phyloP scores from a whole-genome alignment of 2,113 vertebrate species.

The Phalacrocorax carbo region DNA sequence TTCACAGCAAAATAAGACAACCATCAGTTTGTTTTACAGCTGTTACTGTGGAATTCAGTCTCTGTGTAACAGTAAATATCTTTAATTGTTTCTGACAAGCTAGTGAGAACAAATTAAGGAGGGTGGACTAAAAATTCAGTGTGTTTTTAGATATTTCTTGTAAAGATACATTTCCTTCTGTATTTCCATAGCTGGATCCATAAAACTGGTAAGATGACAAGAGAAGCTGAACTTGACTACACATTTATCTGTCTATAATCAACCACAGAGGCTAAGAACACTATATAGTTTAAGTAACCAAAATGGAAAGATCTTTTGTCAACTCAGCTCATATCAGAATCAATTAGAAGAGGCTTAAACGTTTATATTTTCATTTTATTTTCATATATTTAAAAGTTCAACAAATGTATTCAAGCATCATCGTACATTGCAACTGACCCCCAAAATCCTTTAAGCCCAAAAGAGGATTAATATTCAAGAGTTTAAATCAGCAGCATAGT shows the following conservation, averaged over 20 bases:
- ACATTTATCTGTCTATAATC: neutral
- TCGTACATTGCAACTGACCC: neutral
- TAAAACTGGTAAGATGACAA: neutral
- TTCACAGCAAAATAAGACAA: neutral
- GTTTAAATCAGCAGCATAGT: neutral
- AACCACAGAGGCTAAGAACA: neutral
- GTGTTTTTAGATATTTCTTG: neutral
- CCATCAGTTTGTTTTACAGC: neutral
- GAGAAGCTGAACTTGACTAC: neutral
- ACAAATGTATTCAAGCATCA: neutral
- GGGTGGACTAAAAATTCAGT: neutral
- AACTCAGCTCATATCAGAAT: neutral
- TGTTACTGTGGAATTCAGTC: neutral
- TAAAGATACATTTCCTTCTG: neutral
- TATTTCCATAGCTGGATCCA: neutral
- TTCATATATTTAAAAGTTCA: neutral
- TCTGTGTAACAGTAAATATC: neutral
- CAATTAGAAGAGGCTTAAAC: neutral
- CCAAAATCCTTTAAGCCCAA: neutral
- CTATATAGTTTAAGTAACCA: neutral
- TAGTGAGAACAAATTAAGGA: neutral
- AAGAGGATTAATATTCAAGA: neutral
- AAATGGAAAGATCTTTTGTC: neutral
- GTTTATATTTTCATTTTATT: constrained; percentile 28
- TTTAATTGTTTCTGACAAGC: neutral